Evolutionary conservation across 2,113 vertebrate species (phyloP).

Genomic region (Sebastes schlegelii): DNA sequence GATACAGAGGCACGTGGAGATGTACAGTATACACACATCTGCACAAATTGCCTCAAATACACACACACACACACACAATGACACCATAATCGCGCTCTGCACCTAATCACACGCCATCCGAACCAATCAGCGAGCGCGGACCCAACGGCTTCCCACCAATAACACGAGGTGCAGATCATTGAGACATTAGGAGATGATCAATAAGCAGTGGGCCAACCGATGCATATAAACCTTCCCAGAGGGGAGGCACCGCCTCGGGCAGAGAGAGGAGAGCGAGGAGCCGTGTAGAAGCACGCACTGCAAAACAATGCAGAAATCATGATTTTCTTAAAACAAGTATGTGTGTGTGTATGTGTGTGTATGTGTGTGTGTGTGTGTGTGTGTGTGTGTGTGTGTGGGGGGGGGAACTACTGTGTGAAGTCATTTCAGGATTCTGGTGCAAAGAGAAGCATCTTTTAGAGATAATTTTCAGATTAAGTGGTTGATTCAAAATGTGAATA

Average conservation of each 20-base stretch:
- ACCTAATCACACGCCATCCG: slow-evolving; percentile 18
- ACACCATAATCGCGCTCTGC: not conserved
- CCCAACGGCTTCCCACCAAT: slow-evolving; percentile 36
- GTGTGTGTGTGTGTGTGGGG: not conserved
- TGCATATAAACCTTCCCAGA: slow-evolving; percentile 73
- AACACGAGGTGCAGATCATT: slow-evolving; percentile 67
- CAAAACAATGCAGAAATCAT: slow-evolving; percentile 26
- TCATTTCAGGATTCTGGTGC: not conserved
- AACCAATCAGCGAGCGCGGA: slow-evolving; percentile 45
- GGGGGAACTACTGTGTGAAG: not conserved
- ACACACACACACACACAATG: slow-evolving; percentile 2
- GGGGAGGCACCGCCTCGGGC: slow-evolving; percentile 71
- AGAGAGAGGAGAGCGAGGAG: slow-evolving; percentile 38
- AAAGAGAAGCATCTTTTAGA: slow-evolving; percentile 8
- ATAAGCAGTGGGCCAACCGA: slow-evolving; percentile 71
- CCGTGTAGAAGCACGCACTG: slow-evolving; percentile 4
- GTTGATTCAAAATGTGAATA: slow-evolving; percentile 49
- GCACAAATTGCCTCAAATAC: slow-evolving; percentile 6
- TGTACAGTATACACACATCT: not conserved
- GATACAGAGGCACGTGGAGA: slow-evolving; percentile 28
- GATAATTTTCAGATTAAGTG: slow-evolving; percentile 40
- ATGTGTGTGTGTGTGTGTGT: too few species aligned
- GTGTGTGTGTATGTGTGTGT: too few species aligned
- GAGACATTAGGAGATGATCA: slow-evolving; percentile 79
- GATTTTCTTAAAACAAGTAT: not conserved